Evolutionary conservation across 2,888 invertebrate genomes (phyloP).

Genomic region (Agapetus fuscipes): DNA sequence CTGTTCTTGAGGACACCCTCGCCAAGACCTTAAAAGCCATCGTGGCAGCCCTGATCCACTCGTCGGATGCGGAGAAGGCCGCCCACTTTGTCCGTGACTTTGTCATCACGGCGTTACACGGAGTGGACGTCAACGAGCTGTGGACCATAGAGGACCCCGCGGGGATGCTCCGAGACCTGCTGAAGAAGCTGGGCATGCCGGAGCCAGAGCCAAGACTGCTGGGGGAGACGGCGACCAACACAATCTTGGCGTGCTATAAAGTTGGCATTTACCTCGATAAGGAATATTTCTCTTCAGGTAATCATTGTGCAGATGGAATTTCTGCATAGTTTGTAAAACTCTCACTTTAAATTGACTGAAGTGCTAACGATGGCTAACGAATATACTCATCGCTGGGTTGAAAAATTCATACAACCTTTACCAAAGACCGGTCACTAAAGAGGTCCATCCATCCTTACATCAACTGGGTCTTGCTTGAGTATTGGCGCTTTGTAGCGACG

Average conservation of each 20-base stretch:
- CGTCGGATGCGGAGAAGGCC: conserved; percentile 55
- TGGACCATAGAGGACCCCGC: conserved; percentile 78
- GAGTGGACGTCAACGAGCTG: conserved; percentile 74
- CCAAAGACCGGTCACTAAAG: too few species aligned
- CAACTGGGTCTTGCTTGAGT: too few species aligned
- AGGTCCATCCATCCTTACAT: too few species aligned
- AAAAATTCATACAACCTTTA: too few species aligned
- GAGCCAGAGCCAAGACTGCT: conserved; percentile 72
- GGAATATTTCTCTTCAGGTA: conserved; percentile 73
- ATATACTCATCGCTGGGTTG: too few species aligned
- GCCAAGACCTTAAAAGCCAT: conserved; percentile 72
- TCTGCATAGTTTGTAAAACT: too few species aligned
- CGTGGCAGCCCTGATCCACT: conserved; percentile 62
- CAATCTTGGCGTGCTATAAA: conserved; percentile 74
- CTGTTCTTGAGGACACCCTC: conserved; percentile 52
- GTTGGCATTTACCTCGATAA: conserved; percentile 83
- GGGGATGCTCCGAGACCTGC: conserved; percentile 53
- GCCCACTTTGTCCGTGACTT: conserved; percentile 78
- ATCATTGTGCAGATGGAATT: too few species aligned
- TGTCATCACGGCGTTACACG: conserved; percentile 74
- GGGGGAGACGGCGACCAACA: conserved; percentile 65
- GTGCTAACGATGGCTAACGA: too few species aligned
- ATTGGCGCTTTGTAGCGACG: too few species aligned
- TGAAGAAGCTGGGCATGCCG: conserved; percentile 48
- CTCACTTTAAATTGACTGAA: too few species aligned